Conservation (phyloP, 2,888 invertebrate genomes). For the Galerucella nymphaeae region DNA sequence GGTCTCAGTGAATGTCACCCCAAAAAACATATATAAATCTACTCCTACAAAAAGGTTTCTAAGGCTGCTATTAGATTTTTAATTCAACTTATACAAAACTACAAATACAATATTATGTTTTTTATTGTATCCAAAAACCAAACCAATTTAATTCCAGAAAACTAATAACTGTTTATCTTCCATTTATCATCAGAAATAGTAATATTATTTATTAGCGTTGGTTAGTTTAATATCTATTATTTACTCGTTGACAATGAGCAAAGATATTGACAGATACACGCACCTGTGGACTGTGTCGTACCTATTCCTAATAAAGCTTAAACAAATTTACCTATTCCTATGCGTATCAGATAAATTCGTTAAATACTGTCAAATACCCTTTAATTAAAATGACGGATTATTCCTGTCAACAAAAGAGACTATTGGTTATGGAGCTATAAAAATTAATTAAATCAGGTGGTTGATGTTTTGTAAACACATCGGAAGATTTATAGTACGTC, state of each 20-base stretch:
- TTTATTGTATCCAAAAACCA: background rate
- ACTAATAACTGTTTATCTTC: slow-evolving; percentile 18
- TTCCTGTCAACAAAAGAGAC: slow-evolving; percentile 32
- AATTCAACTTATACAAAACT: background rate
- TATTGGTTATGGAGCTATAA: slow-evolving; percentile 23
- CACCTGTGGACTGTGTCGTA: slow-evolving; percentile 33
- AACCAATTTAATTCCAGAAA: slow-evolving; percentile 9
- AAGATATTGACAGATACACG: slow-evolving; percentile 21
- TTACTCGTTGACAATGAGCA: slow-evolving; percentile 18
- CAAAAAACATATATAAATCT: too few species aligned
- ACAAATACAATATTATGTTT: background rate
- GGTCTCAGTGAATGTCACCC: too few species aligned
- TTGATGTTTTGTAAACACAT: slow-evolving; percentile 5
- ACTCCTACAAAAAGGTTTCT: too few species aligned
- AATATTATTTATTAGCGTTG: slow-evolving; percentile 15
- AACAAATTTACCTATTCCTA: slow-evolving; percentile 39
- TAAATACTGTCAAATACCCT: slow-evolving; percentile 39
- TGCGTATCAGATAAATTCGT: slow-evolving; percentile 41
- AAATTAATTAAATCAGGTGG: slow-evolving; percentile 27
- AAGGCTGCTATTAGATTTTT: too few species aligned
- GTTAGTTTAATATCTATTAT: slow-evolving; percentile 31
- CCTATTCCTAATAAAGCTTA: slow-evolving; percentile 41
- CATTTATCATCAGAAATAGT: slow-evolving; percentile 19
- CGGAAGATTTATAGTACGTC: background rate
- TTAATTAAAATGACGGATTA: slow-evolving; percentile 43